phyloP scores from a whole-genome alignment of 2,113 vertebrate species.

The Chloebia gouldiae region DNA sequence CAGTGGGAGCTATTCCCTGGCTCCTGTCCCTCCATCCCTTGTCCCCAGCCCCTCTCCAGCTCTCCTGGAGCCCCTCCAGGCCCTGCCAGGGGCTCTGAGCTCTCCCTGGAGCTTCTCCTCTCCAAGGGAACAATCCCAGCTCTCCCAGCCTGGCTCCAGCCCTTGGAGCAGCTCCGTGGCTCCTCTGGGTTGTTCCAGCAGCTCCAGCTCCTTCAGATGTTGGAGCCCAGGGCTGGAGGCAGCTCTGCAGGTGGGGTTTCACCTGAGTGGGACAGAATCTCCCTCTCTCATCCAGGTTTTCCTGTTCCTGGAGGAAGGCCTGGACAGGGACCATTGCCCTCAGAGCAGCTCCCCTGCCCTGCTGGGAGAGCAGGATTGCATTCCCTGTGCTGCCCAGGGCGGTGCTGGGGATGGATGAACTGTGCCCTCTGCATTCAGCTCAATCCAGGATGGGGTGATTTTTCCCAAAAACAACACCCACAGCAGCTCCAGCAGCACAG shows the following conservation, averaged over 20 bases:
- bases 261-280: not conserved
- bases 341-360: not conserved
- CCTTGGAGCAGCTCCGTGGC: fast-evolving
- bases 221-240: not conserved
- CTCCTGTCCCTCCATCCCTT: too few relatives aligned
- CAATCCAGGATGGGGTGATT: fast-evolving
- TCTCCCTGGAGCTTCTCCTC: too few relatives aligned
- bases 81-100: too few relatives aligned
- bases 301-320: not conserved
- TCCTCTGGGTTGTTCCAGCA: not conserved
- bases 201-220: fast-evolving
- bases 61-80: too few relatives aligned
- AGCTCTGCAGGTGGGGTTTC: not conserved
- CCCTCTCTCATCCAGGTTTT: not conserved
- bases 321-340: not conserved
- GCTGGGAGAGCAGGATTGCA: not conserved
- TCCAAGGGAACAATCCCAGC: too few relatives aligned
- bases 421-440: not conserved
- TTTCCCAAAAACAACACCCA: not conserved
- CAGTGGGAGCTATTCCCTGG: too few relatives aligned
- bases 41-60: too few relatives aligned
- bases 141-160: too few relatives aligned
- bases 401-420: not conserved
- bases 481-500: not conserved
- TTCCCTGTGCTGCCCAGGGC: not conserved